Percentiles rank a stretch among this genome's conserved stretches.
Evolutionary conservation across 2,797 vertebrate genomes (phyloP).

Genomic region (Picus viridis): DNA sequence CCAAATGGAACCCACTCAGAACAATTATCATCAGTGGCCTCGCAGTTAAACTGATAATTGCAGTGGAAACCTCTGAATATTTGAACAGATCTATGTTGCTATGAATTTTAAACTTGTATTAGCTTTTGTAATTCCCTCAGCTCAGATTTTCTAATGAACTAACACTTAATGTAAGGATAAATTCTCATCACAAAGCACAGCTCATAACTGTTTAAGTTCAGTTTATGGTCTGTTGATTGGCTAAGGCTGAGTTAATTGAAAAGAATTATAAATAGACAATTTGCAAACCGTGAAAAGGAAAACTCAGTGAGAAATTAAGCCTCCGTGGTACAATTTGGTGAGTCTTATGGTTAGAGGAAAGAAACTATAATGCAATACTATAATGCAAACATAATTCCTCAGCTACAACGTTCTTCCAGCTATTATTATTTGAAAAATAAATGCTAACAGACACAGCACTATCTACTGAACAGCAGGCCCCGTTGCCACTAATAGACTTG

Average conservation of each 20-base stretch:
- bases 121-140: conserved; percentile 62
- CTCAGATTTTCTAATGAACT: conserved; percentile 70
- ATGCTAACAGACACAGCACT: neutral
- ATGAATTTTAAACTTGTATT: conserved; percentile 62
- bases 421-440: conserved; percentile 42
- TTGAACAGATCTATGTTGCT: conserved; percentile 45
- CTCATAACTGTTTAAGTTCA: conserved; percentile 72
- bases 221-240: conserved; percentile 75
- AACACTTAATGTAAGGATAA: conserved; percentile 74
- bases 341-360: conserved; percentile 21
- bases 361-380: conserved; percentile 14
- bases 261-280: conserved; percentile 75
- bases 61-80: conserved; percentile 25
- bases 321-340: conserved; percentile 44
- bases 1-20: conserved; percentile 6
- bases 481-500: neutral
- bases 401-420: neutral
- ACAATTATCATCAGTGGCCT: conserved; percentile 11
- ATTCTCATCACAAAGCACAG: conserved; percentile 73
- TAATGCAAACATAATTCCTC: conserved; percentile 38
- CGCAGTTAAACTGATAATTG: neutral
- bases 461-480: neutral
- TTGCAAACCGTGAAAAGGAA: conserved; percentile 68
- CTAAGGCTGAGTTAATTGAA: conserved; percentile 76
- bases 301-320: conserved; percentile 64